Evolutionary conservation across 2,113 vertebrate genomes (phyloP), one percentile per base, ranked within the genome.

Genomic region (Mungos mungo): DNA sequence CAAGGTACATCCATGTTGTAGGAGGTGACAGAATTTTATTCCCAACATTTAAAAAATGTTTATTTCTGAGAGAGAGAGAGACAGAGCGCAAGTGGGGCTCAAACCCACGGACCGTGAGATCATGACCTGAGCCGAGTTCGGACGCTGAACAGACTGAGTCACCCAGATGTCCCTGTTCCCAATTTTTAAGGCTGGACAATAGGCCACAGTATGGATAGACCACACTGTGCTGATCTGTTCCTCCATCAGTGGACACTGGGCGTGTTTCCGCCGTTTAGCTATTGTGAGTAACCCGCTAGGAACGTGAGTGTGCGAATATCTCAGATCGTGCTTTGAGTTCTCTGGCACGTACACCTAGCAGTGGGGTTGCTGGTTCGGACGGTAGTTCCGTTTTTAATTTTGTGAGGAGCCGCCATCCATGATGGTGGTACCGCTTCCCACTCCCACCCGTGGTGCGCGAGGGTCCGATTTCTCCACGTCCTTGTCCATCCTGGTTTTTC

Each of bases 291-390:
- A 25, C 7, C 2, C 35, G 31, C 41, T 33, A 0, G 38, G 66
- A 47, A 47, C 2, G 3, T 1, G n/a, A 1, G 19, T 21, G 21
- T 14, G 47, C 10, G 5, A 38, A 27, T 7, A 31, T 31, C 7
- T 63, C 50, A 71, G 74, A 31, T 35, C 33, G 23, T 84, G 23
- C 45, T 76, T 63, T 76, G 29, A 50, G 52, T 66, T 93, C 92
- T 93, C n/a, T 21, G 14, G n/a, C 45, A 19, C 16, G 16, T 65
- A 18, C 38, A 25, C 19, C 31, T 8, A 7, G 33, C 65, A 21
- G 54, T 35, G 33, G 57, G 47, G 7, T 38, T 65, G 57, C 57
- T 65, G 23, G 60, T 25, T 41, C 18, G 10, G 31, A 41, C 8
- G 57, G n/a, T 52, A 31, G 18, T 65, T 50, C 33, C 41, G 23